Base-by-base conservation (phyloP, 2,113 vertebrate species). In the Setophaga kirtlandii region DNA sequence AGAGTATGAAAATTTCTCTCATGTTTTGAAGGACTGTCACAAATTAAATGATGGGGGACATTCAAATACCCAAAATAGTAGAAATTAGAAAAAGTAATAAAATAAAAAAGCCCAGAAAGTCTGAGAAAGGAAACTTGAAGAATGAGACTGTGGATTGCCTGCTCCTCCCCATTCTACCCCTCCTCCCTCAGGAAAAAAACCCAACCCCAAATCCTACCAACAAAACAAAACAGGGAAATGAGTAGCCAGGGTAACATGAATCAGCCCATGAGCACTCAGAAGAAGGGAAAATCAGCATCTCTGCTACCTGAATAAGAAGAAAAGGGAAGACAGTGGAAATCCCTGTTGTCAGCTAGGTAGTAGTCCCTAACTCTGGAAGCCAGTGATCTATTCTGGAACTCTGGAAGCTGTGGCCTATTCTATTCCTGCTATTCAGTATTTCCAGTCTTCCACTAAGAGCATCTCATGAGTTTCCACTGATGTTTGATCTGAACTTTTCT, bases 181-280 rank as follows among this genome's bases (percentile, higher is more conserved):
- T 47, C 8, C 5, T 10, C 0, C 3, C 1, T 2, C 18, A 4
- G 1, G 1, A 4, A 56, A 52, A 44, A 49, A 39, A 8, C 4
- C 19, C 25, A 63, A 9, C 3, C 12, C 5, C 13, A 46, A 56
- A 25, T 4, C 3, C 19, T 28, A 20, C 11, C 3, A 60, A 23
- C 5, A 52, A 65, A 84, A 41, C 6, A 73, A 59, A 65, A 12
- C 10, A 76, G n/a, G 39, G 13, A 50, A 73, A 62, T 2, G 5
- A 37, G 3, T 18, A 59, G 65, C 33, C 6, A 44, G 6, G 12
- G 25, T 59, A 49, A 6, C 23, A 30, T 18, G 19, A 77, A 83
- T 64, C 24, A 59, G 3, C 7, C 6, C 31, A 12, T 8, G 24
- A 37, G 19, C 24, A n/a, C 64, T 74, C 33, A 75, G 28, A 37